Evolutionary conservation across 2,113 vertebrate species (phyloP), one percentile per base, ranked within the genome.

Genomic region (Proterorhinus semilunaris): DNA sequence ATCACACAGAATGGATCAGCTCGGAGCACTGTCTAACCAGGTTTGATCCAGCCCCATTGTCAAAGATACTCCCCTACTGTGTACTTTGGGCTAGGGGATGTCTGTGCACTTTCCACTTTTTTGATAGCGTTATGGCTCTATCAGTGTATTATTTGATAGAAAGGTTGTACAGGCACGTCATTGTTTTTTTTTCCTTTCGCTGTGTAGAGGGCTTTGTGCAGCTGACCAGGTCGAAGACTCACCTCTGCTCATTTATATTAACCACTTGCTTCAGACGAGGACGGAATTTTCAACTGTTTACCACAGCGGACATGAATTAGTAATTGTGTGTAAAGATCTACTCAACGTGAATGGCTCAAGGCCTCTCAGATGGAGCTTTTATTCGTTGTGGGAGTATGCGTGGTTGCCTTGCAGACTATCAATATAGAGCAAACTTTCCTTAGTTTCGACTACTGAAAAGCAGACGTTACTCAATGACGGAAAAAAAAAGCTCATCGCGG

Each of bases 251-350:
- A 75, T 82, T 86, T 86, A 86, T 90, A 88, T 81, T 21, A 21
- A 87, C 89, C 81, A 78, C 65, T 52, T 63, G 52, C 64, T 62
- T 21, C 77, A 2, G 64, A 77, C 74, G 75, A 84, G 72, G 75
- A 79, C 69, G 87, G 82, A 87, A 83, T 90, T 81, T 86, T 58
- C 10, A 78, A 84, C 83, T 74, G 61, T 84, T 87, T 85, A 76
- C 74, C 69, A 85, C 76, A 65, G 62, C 64, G 50, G 78, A 50
- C 83, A 84, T 89, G 84, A 90, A 91, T 88, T 85, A 87, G 83
- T 88, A 69, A 91, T 87, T 57, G 73, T 52, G 61, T 75, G 58
- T 71, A 71, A 79, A 86, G 66, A 82, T 83, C 80, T 81, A 62
- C 81, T 82, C 80, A 82, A 81, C 84, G 78, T 57, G 64, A 54